Base-by-base conservation (phyloP, 1,140 invertebrate species). In the Bombus pyrosoma region DNA sequence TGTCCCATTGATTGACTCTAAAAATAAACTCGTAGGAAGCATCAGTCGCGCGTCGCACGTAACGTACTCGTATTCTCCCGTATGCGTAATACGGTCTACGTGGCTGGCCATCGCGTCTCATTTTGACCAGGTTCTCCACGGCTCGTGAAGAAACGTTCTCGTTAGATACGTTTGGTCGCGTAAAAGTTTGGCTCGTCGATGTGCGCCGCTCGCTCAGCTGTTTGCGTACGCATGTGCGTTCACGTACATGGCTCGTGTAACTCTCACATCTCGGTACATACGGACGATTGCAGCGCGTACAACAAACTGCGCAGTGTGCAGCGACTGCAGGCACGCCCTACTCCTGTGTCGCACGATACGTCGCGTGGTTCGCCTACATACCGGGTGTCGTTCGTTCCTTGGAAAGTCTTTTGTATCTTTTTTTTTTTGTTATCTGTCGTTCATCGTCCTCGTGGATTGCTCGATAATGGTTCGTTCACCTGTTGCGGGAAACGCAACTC, bases 221-320 rank as follows among this genome's bases (percentile, higher is more conserved):
- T 71, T 73, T 37, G 80, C 59, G 68, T 39, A 37, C 57, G 72
- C 84, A 73, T 72, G 80, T 77, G 88, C 89, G 76, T 62, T 87
- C 80, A 79, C 74, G 74, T 86, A 83, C 59, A 71, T 43, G 68
- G 32, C 69, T 66, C 76, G 43, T 77, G 88, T n/a, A 86, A 71
- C 81, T 82, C 78, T 84, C 57, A n/a, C 85, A 81, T 83, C 71
- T 39, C 78, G 15, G 47, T 68, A 43, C 80, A 78, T 74, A 87
- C 87, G 80, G 90, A 90, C 88, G 86, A 92, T 90, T 89, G 91
- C 87, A 92, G 87, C 92, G 93, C 93, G 93, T 94, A 94, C 93
- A 93, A 93, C 93, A 94, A 94, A 94, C 94, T 94, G 94, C 94
- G 94, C 93, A 94, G 94, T 94, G 93, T 90, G 87, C 90, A 93